Evolutionary conservation across 2,888 invertebrate genomes (phyloP).

Genomic region (Melanargia galathea): DNA sequence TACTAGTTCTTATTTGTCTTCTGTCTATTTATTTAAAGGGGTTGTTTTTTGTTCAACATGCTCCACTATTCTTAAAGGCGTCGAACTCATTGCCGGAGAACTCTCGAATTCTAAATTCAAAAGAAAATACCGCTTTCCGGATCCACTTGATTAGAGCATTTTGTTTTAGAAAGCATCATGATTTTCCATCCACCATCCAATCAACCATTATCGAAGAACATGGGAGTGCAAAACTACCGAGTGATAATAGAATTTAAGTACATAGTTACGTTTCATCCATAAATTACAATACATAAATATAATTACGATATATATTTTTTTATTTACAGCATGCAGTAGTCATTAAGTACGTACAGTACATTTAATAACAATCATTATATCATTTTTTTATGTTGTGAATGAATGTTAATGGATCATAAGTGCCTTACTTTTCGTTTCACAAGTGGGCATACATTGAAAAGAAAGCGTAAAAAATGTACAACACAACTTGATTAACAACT

Average conservation of each 20-base stretch:
- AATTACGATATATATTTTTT: conserved; percentile 2
- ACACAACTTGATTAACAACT: conserved; percentile 18
- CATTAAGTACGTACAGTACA: conserved; percentile 1
- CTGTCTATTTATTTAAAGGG: too few species aligned
- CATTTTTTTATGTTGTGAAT: conserved; percentile 12
- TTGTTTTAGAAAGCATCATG: too few species aligned
- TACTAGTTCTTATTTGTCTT: too few species aligned
- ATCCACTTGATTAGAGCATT: too few species aligned
- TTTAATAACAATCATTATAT: conserved; percentile 17
- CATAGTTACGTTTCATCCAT: background rate
- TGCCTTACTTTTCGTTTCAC: conserved; percentile 12
- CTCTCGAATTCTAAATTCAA: too few species aligned
- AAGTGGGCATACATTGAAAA: conserved; percentile 1
- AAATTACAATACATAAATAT: background rate
- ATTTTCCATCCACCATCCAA: too few species aligned
- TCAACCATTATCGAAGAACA: background rate
- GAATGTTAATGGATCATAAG: conserved; percentile 18
- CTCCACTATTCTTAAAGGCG: too few species aligned
- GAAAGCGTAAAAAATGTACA: conserved; percentile 11
- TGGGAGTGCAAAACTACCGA: background rate
- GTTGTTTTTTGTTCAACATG: too few species aligned
- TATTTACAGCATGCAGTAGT: background rate
- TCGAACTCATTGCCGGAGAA: too few species aligned
- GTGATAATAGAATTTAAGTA: background rate
- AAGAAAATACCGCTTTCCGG: too few species aligned